Evolutionary conservation across 2,888 invertebrate species (phyloP).

Genomic region (Archips xylosteana): DNA sequence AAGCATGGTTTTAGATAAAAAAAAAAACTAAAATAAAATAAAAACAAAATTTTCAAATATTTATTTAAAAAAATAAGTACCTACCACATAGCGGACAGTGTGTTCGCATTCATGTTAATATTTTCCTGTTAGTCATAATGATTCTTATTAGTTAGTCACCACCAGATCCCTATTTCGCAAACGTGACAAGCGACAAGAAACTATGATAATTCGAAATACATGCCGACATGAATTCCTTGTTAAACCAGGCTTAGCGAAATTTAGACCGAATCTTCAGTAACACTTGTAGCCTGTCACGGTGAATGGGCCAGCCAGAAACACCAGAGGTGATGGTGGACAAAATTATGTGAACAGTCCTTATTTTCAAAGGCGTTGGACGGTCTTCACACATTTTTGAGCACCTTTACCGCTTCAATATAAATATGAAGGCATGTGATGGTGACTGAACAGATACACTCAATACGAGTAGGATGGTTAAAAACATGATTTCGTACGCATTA

Average conservation of each 20-base stretch:
- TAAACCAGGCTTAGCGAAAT: too few species aligned
- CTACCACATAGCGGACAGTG: constrained; percentile 50
- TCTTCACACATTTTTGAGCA: constrained; percentile 1
- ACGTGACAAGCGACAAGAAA: too few species aligned
- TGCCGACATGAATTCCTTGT: too few species aligned
- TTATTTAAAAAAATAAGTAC: constrained; percentile 57
- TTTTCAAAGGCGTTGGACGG: neutral
- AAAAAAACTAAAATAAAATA: constrained; percentile 44
- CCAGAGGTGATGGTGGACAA: neutral
- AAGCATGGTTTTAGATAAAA: neutral
- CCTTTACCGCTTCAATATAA: constrained; percentile 1
- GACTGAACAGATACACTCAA: neutral
- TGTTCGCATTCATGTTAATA: constrained; percentile 3
- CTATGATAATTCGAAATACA: too few species aligned
- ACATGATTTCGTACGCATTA: neutral
- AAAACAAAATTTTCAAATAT: constrained; percentile 51
- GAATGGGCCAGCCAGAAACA: neutral
- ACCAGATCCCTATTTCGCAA: neutral
- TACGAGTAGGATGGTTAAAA: neutral
- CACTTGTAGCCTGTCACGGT: too few species aligned
- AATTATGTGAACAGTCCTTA: neutral
- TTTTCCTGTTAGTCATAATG: constrained; percentile 22
- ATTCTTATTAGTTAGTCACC: neutral
- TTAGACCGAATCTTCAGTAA: too few species aligned
- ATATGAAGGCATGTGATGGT: neutral